These are phyloP conservation scores for Catagonus wagneri DNA, from an alignment of 2,113 vertebrate genomes.

Conservation along the genomic window DNA sequence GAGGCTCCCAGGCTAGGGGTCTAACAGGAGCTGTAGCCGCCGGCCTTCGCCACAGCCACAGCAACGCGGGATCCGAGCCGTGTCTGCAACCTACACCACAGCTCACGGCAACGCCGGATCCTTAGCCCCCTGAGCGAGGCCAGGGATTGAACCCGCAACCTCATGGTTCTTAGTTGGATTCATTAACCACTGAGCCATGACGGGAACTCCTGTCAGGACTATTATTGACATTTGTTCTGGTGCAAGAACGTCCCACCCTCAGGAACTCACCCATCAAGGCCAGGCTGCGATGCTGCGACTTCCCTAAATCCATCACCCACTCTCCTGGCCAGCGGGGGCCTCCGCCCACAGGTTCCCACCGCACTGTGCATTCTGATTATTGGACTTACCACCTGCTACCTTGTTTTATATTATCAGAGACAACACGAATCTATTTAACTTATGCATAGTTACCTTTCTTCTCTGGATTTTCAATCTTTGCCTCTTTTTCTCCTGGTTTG, in stretches of 20 bases:
- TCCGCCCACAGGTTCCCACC: not conserved
- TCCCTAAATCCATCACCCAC: fast-evolving
- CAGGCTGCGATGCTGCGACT: fast-evolving
- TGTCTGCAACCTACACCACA: too few species aligned
- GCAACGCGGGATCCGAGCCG: too few species aligned
- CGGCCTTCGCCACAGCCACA: too few species aligned
- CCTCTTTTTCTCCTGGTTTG: not conserved
- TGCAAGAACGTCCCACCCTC: not conserved
- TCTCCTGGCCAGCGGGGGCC: too few species aligned
- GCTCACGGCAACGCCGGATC: too few species aligned
- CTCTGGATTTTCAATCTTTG: not conserved
- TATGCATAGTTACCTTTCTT: not conserved
- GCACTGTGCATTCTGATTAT: not conserved
- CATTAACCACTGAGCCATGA: too few species aligned
- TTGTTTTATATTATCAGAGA: not conserved
- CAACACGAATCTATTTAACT: not conserved
- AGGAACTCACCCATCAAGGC: not conserved
- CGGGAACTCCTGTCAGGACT: too few species aligned
- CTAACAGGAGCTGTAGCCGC: too few species aligned
- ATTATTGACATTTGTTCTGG: not conserved
- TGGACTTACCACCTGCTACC: not conserved
- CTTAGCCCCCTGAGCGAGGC: too few species aligned
- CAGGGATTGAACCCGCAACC: too few species aligned
- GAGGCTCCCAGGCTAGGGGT: too few species aligned
- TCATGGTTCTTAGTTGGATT: too few species aligned